Percentiles rank a stretch among this genome's conserved stretches.
These are phyloP conservation scores for Drosophila meridionalis DNA, from an alignment of 2,888 invertebrate species.

Conservation along the genomic window DNA sequence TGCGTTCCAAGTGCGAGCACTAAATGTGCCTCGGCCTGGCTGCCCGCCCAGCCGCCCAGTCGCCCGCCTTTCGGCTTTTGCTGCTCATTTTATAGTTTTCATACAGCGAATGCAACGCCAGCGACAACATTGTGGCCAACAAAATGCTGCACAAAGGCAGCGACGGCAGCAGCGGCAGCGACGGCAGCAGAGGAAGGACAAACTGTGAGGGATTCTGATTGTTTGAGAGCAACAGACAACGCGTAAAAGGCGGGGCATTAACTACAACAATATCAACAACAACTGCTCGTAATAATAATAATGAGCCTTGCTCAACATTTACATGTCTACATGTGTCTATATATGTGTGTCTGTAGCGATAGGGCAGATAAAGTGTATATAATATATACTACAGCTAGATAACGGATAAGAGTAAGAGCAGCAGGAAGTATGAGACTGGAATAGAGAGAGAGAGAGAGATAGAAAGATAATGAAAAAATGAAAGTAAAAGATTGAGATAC, in stretches of 20 bases:
- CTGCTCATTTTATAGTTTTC: conserved; percentile 57
- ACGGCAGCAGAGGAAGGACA: not conserved
- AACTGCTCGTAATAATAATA: conserved; percentile 54
- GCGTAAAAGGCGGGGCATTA: conserved; percentile 54
- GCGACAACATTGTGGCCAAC: conserved; percentile 36
- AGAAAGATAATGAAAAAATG: not conserved
- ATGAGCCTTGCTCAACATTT: conserved; percentile 33
- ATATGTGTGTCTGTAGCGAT: not conserved
- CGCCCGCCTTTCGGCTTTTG: conserved; percentile 13
- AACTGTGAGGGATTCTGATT: not conserved
- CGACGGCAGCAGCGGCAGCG: not conserved
- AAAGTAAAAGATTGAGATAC: not conserved
- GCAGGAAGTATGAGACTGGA: not conserved
- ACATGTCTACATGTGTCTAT: not conserved
- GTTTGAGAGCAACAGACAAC: conserved; percentile 52
- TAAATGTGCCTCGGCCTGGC: conserved; percentile 58
- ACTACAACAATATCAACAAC: conserved; percentile 44
- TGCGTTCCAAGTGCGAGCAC: conserved; percentile 59
- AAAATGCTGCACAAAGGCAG: conserved; percentile 30
- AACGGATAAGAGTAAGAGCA: not conserved
- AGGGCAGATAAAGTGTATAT: not conserved
- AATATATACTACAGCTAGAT: not conserved
- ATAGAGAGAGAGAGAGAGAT: not conserved
- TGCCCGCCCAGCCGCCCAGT: conserved; percentile 1
- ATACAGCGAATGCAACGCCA: conserved; percentile 38